Conservation (phyloP, 2,113 vertebrate genomes). For the Naja naja region DNA sequence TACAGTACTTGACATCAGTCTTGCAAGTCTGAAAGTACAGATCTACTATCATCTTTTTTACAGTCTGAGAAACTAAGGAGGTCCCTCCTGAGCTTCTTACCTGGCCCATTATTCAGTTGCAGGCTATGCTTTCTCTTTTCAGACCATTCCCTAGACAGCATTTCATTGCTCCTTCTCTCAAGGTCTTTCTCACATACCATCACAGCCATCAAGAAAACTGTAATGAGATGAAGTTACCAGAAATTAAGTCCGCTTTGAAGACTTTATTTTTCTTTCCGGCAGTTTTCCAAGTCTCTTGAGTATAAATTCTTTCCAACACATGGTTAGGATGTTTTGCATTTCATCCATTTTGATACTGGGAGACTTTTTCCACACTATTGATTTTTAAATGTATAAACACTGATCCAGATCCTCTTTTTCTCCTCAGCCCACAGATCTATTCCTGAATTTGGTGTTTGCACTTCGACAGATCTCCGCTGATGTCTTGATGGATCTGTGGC, state of each 20-base stretch:
- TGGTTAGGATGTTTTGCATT: neutral
- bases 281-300: neutral
- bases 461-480: slow-evolving; percentile 69
- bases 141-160: too few species aligned
- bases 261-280: neutral
- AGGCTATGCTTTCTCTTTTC: too few species aligned
- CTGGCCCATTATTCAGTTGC: too few species aligned
- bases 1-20: too few species aligned
- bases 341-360: neutral
- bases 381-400: neutral
- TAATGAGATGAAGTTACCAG: too few species aligned
- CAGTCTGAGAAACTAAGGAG: too few species aligned
- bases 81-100: too few species aligned
- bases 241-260: neutral
- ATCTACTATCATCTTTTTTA: too few species aligned
- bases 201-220: too few species aligned
- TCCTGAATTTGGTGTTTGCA: slow-evolving; percentile 75
- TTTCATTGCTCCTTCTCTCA: too few species aligned
- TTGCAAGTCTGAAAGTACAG: too few species aligned
- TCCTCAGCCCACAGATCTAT: slow-evolving; percentile 71
- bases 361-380: neutral
- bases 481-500: slow-evolving; percentile 73
- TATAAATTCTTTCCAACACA: neutral
- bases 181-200: too few species aligned
- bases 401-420: neutral